These are phyloP conservation scores for Netelia virgata DNA, from an alignment of 2,888 invertebrate genomes.

Conservation along the genomic window DNA sequence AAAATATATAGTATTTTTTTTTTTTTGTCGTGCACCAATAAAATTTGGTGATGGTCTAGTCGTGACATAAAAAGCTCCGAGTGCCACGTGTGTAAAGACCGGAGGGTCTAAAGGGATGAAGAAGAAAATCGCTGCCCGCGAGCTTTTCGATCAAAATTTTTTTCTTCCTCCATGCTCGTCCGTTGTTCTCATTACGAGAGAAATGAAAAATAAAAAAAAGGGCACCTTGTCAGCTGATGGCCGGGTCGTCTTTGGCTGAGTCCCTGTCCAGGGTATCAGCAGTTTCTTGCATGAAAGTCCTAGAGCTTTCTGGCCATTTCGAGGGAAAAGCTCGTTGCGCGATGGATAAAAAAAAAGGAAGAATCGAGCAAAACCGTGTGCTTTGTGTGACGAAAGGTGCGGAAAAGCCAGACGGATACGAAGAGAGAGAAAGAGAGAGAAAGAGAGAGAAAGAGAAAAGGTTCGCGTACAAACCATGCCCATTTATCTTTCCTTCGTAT, in stretches of 20 bases:
- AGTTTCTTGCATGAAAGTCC: background rate
- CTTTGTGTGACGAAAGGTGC: background rate
- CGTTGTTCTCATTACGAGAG: background rate
- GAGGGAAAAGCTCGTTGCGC: background rate
- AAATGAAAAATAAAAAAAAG: background rate
- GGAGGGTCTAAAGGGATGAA: background rate
- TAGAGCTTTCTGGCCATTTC: slow-evolving; percentile 1
- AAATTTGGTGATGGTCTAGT: background rate
- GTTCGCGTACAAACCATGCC: background rate
- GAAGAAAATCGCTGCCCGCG: background rate
- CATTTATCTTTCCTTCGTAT: background rate
- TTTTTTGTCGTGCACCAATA: background rate
- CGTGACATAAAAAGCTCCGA: slow-evolving; percentile 3
- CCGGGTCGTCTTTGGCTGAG: background rate
- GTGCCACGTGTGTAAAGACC: background rate
- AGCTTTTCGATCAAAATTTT: slow-evolving; percentile 1
- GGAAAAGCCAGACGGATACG: background rate
- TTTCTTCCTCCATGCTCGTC: background rate
- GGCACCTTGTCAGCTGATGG: background rate
- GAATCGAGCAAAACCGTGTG: background rate
- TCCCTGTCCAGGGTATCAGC: background rate
- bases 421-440: background rate
- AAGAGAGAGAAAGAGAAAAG: background rate
- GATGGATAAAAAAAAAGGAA: slow-evolving; percentile 2
- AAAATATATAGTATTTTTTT: background rate